Evolutionary conservation across 2,797 vertebrate species (phyloP), one percentile per base, ranked within the genome.

Genomic region (Mergus octosetaceus): DNA sequence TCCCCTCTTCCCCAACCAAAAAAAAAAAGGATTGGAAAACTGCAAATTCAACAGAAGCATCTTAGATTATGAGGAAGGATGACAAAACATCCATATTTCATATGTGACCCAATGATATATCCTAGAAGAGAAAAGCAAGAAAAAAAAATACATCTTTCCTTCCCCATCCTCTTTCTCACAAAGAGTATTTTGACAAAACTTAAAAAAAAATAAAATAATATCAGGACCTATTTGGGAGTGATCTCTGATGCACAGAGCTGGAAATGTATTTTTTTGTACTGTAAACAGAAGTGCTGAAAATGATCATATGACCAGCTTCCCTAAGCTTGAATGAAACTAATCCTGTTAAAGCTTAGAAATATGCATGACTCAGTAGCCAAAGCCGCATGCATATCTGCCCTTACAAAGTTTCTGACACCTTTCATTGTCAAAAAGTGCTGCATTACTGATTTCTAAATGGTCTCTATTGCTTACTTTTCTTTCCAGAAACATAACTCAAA

Each of bases 321-420:
- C 93, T 25, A 25, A 91, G 70, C 79, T 30, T 77, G 61, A 91
- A 96, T 86, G 32, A 75, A 86, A 85, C 45, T 94, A 96, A 96
- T 96, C 89, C 94, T 69, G 22, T 38, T 87, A 93, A 95, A 94
- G 91, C 79, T 87, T 45, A 78, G 51, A 93, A 94, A 94, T 88
- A 94, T 91, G 87, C 93, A 85, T 92, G 94, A 96, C 85, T 94
- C 94, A 93, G 87, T 57, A 83, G 87, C 41, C 62, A 74, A 65
- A 92, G 75, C 82, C 85, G 80, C 3, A 13, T 11, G 61, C 3
- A 0, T 45, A 74, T 94, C 41, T 75, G 87, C 57, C 85, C 65
- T 72, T 68, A 65, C 79, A 91, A 72, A 95, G 84, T 58, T 92
- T 61, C 86, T 94, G 79, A 20, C 61, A 89, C 78, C 49, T 91